Base-by-base conservation (phyloP, 1,140 invertebrate genomes). In the Eciton burchellii region DNA sequence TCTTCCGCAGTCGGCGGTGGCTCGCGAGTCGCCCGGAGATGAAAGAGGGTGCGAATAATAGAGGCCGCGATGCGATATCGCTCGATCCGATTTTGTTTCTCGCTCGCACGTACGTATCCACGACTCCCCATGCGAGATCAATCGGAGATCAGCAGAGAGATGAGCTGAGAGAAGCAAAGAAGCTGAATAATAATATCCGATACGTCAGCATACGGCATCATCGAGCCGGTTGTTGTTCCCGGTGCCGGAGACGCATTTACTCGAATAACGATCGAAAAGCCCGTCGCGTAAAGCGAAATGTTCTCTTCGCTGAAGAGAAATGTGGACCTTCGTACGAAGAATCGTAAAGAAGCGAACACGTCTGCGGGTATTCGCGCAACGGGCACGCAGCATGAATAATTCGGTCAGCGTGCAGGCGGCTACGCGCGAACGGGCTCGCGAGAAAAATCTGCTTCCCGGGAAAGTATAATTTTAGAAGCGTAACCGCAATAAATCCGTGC, bases 401-500 rank as follows among this genome's bases (percentile, higher is more conserved):
- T 66, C 21, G 19, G 11, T 62, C 14, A 49, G 47, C 12, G 12
- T 11, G 41, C 24, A 9, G 2, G 0, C 0, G 43, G 8, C 26
- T 63, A 19, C 19, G 49, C 24, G 24, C 24, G 24, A 62, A 45
- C 56, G 41, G n/a, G 5, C 21, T 45, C 57, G 12, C 6, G n/a
- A 47, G 4, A 57, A 60, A 81, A 59, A 72, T 72, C 5, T n/a
- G 6, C 12, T 26, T 29, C 9, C 12, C n/a, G 19, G 14, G 68
- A 24, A 35, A 81, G 47, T 49, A 14, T 73, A 73, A 81, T 73
- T 73, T 56, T 47, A 79, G 63, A 47, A 79, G 43, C 8, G 43
- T 79, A 43, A 68, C 71, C 6, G 52, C 21, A 86, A 83, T 87
- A 83, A 87, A 86, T 86, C 60, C 45, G 71, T 29, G 41, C 29